Evolutionary conservation across 2,888 invertebrate genomes (phyloP).

Genomic region (Morpho achilles): DNA sequence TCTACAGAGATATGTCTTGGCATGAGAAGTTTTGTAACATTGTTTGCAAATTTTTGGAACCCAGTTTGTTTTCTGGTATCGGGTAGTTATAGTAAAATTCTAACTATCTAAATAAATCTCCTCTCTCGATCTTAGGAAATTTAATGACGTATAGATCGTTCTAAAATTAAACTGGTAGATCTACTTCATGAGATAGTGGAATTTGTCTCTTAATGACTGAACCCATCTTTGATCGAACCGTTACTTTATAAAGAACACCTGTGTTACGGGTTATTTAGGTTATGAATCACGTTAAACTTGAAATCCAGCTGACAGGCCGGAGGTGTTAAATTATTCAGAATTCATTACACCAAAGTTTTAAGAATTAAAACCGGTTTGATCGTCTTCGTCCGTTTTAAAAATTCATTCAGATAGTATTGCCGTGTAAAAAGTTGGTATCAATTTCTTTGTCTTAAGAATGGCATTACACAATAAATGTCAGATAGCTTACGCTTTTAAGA

Average conservation of each 20-base stretch:
- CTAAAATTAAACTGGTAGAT: too few species aligned
- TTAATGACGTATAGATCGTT: too few species aligned
- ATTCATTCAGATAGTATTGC: not conserved
- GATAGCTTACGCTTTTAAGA: too few species aligned
- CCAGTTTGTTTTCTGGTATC: too few species aligned
- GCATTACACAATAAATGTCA: too few species aligned
- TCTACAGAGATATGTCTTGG: too few species aligned
- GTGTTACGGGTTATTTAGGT: constrained; percentile 4
- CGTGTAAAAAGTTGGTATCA: not conserved
- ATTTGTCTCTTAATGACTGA: constrained; percentile 1
- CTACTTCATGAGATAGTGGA: not conserved
- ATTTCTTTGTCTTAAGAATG: not conserved
- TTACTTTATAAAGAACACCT: constrained; percentile 8
- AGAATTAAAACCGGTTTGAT: constrained; percentile 1
- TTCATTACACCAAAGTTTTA: not conserved
- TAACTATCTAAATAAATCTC: too few species aligned
- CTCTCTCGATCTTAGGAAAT: too few species aligned
- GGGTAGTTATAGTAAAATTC: too few species aligned
- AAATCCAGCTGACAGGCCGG: constrained; percentile 3
- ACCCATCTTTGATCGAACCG: constrained; percentile 1
- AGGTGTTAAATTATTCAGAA: constrained; percentile 8
- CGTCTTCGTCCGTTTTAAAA: not conserved
- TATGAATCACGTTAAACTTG: constrained; percentile 3
- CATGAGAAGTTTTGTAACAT: too few species aligned
- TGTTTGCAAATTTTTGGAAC: too few species aligned